Percentiles rank a stretch among this genome's conserved stretches.
Evolutionary conservation across 2,113 vertebrate species (phyloP).

Genomic region (Rhipidura dahli): DNA sequence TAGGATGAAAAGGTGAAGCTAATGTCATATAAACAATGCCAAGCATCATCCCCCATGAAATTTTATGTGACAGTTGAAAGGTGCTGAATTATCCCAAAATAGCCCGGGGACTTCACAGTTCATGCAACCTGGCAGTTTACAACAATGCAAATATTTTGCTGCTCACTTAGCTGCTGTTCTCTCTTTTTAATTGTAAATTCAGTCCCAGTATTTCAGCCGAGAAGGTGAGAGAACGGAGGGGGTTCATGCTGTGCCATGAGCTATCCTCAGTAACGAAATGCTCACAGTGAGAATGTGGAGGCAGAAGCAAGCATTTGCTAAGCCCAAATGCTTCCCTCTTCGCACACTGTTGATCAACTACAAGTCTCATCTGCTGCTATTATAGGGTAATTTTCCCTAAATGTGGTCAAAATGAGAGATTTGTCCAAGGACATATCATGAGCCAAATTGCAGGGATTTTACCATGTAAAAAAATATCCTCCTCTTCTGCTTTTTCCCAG

Average conservation of each 20-base stretch:
- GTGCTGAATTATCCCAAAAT: constrained; percentile 59
- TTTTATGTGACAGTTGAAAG: constrained; percentile 70
- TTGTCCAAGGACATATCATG: neutral
- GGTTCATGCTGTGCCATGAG: neutral
- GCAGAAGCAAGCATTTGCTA: neutral
- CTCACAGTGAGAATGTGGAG: neutral
- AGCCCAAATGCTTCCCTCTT: neutral
- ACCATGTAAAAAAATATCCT: neutral
- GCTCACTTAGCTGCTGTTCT: constrained; percentile 39
- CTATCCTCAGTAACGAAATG: neutral
- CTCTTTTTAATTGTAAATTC: constrained; percentile 53
- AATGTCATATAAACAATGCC: constrained; percentile 67
- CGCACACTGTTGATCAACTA: neutral
- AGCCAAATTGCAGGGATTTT: neutral
- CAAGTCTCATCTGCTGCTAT: neutral
- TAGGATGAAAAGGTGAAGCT: constrained; percentile 69
- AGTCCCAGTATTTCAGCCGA: neutral
- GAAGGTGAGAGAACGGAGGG: constrained; percentile 6
- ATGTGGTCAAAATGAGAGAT: neutral
- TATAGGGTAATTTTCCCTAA: neutral
- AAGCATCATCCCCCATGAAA: constrained; percentile 62
- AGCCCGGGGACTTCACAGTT: constrained; percentile 51
- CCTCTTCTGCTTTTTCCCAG: neutral
- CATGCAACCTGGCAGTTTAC: constrained; percentile 44
- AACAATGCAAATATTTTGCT: constrained; percentile 62